Evolutionary conservation across 2,797 vertebrate genomes (phyloP), one percentile per base, ranked within the genome.

Genomic region (Octomys mimax): DNA sequence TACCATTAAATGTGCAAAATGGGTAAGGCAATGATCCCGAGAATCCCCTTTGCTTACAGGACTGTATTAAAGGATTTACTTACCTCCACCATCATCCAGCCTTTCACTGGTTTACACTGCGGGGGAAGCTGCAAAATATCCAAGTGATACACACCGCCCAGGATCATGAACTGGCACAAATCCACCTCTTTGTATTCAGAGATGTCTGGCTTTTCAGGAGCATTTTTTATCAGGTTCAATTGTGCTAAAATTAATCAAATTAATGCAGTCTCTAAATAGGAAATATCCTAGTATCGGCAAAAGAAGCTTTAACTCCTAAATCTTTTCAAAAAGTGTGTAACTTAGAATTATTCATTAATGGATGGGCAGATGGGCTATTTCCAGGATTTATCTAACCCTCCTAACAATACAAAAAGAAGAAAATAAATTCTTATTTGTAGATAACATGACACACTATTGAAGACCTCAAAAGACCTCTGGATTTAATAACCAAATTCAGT

Each of bases 91-190:
- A 99, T 98, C 83, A 98, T 98, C 99, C 99, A 99, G 92, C 98
- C 98, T 1, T 98, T 98, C 92, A 98, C 57, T 0, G 97, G 95
- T 5, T 96, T 96, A 94, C 98, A 97, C 97, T 99, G 99, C 1
- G 99, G 99, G 0, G 99, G 99, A 46, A 99, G 98, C 82, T 97
- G 97, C 95, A 99, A 99, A 0, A 97, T 96, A 0, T 99, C 98
- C 0, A 98, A 99, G 95, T 99, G 99, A 97, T 99, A 99, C 89
- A 99, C 98, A 1, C 99, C 99, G 0, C 99, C 99, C 96, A 99
- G 91, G 0, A 98, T 97, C 0, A 97, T 98, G 97, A 99, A 99
- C 87, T 98, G 99, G 78, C 97, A 98, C 97, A 99, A 68, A 97
- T 99, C 99, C 87, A 99, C 98, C 12, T 98, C 77, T 9, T 89